Evolutionary conservation across 1,140 invertebrate species (phyloP), one percentile per base, ranked within the genome.

Genomic region (Scylla paramamosain): DNA sequence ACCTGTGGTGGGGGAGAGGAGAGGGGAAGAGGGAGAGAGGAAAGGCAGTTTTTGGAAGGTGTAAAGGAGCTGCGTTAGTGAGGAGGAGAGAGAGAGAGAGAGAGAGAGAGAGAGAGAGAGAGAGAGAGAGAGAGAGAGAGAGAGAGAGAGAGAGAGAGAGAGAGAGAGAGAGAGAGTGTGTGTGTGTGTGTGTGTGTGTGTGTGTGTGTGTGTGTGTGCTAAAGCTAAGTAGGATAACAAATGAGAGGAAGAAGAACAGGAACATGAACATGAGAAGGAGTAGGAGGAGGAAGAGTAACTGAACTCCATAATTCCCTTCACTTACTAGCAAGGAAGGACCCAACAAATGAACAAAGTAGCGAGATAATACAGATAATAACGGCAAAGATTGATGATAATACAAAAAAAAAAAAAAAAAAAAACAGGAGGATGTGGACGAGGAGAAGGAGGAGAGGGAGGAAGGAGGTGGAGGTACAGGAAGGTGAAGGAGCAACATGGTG

Each of bases 81-180:
- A 20, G 84, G 12, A 14, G 1, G 84, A 86, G 84, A 14, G 12
- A 31, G 84, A 31, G 84, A 14, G n/a, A 14, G 84, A 16, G n/a
- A 31, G 14, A 86, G 84, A 28, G 31, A 88, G 86, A 88, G 86
- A 88, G 86, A 88, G 86, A 45, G 83, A 31, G 83, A 86, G 83
- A 31, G 83, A 86, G 52, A 59, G 52, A 59, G 12, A n/a, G n/a
- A n/a, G n/a, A 31, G 84, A 25, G 84, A 25, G 84, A 25, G 84
- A 25, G 84, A 25, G 84, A 25, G 84, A 25, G 84, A 25, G 84
- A 25, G 84, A 25, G 84, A 25, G 84, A 25, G 84, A 25, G 84
- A 25, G 84, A 25, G 84, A 25, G 84, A 87, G 84, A 87, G 84
- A 87, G 84, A 87, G 84, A 25, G 84, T 12, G n/a, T n/a, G n/a